Evolutionary conservation across 2,113 vertebrate species (phyloP), one percentile per base, ranked within the genome.

Genomic region (Eira barbara): DNA sequence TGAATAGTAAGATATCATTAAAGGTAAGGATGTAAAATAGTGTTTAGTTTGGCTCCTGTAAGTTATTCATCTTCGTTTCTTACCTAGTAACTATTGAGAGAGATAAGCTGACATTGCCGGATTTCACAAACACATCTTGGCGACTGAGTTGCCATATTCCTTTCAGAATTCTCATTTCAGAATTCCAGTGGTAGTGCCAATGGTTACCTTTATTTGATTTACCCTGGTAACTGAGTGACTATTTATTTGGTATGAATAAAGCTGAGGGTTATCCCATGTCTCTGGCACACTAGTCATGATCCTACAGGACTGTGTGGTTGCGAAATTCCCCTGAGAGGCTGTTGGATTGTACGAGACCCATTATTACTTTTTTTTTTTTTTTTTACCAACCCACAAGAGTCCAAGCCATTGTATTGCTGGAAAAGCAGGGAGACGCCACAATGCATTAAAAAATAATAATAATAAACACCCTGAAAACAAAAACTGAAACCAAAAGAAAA

Each of bases 241-340:
- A 17, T 87, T 85, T 73, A 69, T 95, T 97, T 95, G 55, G 49
- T 67, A 81, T 94, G 49, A 97, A 52, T 85, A 23, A 95, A 93
- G 31, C 67, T 82, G 27, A 79, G 13, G 10, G 69, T 61, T 94
- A 76, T 12, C n/a, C 27, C 39, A n/a, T 86, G 85, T 83, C 55
- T 92, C 79, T 76, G 21, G 49, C 12, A 45, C 2, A 59, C 7
- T 23, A 36, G 31, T 10, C 7, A 27, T 45, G 42, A 96, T 91
- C n/a, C 73, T 59, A 25, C 0, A 31, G 20, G 63, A 76, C 29
- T 63, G 3, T 18, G 31, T 92, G 67, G 65, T 65, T 92, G 57
- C 29, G 39, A 93, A 97, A 86, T 96, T 93, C 18, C n/a, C 29
- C 45, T 11, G 1, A 31, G 25, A 49, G 47, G 4, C 67, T 88